Conservation (phyloP, 2,113 vertebrate species). For the Menura novaehollandiae region DNA sequence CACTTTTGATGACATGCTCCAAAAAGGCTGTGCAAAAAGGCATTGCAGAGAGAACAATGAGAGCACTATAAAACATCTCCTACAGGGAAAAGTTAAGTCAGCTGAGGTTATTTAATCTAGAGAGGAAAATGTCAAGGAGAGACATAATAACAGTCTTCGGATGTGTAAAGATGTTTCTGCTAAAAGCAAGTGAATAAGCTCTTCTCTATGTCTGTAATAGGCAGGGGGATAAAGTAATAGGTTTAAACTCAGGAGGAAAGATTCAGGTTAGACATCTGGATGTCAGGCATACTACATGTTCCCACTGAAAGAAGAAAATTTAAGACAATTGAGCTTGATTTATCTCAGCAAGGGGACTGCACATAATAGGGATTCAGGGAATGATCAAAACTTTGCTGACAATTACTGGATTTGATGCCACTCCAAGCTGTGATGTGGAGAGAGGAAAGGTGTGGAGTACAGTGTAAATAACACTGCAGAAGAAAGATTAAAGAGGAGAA, state of each 20-base stretch:
- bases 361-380: background rate
- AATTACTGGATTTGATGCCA: background rate
- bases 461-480: background rate
- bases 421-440: background rate
- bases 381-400: constrained; percentile 7
- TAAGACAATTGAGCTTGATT: background rate
- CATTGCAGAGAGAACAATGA: background rate
- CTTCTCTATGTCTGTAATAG: background rate
- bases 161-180: constrained; percentile 1
- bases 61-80: background rate
- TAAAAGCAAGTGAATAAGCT: constrained; percentile 12
- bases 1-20: background rate
- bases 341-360: constrained; percentile 8
- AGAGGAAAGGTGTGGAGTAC: background rate
- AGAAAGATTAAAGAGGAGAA: background rate
- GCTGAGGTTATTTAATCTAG: constrained; percentile 14
- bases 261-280: background rate
- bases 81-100: constrained; percentile 1
- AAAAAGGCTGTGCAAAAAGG: background rate
- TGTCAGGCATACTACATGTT: background rate
- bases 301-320: background rate
- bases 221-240: background rate
- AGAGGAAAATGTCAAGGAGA: constrained; percentile 26
- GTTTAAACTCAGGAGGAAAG: constrained; percentile 20
- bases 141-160: background rate